These are phyloP conservation scores for Cacatua alba DNA, from an alignment of 2,113 vertebrate genomes.

Conservation along the genomic window DNA sequence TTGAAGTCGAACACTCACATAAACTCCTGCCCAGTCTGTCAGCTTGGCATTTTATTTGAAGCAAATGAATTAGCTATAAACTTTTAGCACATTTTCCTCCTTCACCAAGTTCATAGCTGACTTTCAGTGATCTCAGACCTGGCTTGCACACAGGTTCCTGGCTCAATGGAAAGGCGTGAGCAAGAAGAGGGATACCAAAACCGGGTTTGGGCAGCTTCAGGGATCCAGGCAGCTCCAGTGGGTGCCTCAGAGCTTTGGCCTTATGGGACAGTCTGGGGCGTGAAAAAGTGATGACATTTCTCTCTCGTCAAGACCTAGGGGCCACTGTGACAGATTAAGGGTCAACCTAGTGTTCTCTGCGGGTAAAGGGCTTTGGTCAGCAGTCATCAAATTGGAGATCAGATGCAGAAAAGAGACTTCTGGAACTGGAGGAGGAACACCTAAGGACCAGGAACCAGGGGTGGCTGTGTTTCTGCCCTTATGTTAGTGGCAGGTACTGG, in stretches of 20 bases:
- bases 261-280: rapidly evolving
- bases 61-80: neutral
- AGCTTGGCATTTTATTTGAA: neutral
- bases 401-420: neutral
- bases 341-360: neutral
- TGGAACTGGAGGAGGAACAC: neutral
- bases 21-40: neutral
- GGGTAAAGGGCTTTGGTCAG: neutral
- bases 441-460: neutral
- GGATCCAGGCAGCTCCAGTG: neutral
- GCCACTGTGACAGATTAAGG: neutral
- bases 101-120: neutral
- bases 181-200: neutral
- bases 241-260: neutral
- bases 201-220: neutral
- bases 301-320: neutral
- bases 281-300: neutral
- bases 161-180: neutral
- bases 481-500: neutral
- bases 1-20: neutral
- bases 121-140: neutral
- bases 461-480: neutral
- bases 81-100: neutral
- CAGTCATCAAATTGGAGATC: neutral
- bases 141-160: neutral